These are phyloP conservation scores for Mus minutoides DNA, from an alignment of 2,797 vertebrate species.

Conservation along the genomic window DNA sequence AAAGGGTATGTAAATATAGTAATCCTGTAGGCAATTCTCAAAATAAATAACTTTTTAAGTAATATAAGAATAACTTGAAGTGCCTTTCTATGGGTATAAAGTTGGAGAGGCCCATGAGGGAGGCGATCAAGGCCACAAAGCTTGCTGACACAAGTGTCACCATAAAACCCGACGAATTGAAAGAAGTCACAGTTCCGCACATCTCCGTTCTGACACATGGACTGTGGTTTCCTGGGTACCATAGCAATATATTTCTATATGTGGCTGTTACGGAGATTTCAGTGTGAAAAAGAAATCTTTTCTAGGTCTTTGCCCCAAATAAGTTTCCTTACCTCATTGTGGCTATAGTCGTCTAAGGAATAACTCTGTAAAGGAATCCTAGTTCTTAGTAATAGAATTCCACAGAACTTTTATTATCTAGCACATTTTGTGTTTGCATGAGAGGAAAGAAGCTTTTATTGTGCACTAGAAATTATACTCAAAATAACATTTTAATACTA, in stretches of 20 bases:
- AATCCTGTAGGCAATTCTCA: neutral
- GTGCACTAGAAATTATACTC: neutral
- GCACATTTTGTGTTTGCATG: neutral
- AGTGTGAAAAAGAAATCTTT: neutral
- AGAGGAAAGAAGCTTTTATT: neutral
- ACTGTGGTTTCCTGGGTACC: neutral
- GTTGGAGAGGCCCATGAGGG: neutral
- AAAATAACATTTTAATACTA: neutral
- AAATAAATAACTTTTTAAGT: neutral
- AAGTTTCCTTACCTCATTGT: neutral
- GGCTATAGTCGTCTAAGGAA: neutral
- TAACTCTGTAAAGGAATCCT: neutral
- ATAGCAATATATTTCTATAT: neutral
- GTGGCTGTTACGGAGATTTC: neutral
- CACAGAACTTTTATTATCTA: conserved; percentile 26
- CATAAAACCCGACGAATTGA: neutral
- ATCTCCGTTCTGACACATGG: neutral
- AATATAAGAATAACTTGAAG: neutral
- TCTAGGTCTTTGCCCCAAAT: neutral
- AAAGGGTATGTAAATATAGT: neutral
- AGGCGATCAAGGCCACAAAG: neutral
- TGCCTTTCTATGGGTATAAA: neutral
- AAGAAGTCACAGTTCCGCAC: neutral
- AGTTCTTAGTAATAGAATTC: neutral
- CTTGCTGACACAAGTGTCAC: neutral